Conservation (phyloP, 2,888 invertebrate genomes). For the Thera britannica region DNA sequence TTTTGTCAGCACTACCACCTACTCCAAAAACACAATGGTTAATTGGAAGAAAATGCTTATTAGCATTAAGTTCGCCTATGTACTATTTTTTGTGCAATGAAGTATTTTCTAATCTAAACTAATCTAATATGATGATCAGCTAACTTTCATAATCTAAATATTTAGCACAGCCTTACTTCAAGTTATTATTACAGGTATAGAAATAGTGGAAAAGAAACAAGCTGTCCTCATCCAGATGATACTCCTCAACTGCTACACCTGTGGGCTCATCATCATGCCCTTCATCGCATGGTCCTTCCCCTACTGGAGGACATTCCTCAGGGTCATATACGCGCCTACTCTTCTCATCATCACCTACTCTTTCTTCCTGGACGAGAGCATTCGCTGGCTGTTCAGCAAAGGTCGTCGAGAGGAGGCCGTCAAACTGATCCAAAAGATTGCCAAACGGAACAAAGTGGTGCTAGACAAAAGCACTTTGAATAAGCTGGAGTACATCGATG, state of each 20-base stretch:
- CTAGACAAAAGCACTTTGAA: constrained; percentile 60
- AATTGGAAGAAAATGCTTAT: no score
- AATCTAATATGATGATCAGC: no score
- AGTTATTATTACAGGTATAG: constrained; percentile 62
- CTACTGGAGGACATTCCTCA: constrained; percentile 75
- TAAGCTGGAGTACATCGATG: constrained; percentile 65
- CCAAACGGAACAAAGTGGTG: constrained; percentile 64
- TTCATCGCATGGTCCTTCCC: constrained; percentile 75
- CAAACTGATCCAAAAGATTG: constrained; percentile 68
- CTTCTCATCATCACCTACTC: constrained; percentile 70
- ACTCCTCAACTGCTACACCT: constrained; percentile 73
- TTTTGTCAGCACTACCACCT: no score
- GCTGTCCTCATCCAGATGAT: constrained; percentile 76
- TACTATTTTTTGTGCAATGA: no score
- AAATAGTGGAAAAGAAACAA: constrained; percentile 74
- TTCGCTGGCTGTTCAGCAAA: constrained; percentile 78
- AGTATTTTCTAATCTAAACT: no score
- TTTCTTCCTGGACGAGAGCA: constrained; percentile 75
- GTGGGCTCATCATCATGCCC: constrained; percentile 73
- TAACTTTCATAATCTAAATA: not conserved
- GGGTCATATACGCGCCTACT: constrained; percentile 75
- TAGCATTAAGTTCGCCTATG: no score
- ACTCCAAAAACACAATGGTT: no score
- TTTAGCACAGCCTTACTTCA: not conserved
- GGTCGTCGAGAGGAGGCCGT: constrained; percentile 67